phyloP scores from a whole-genome alignment of 1,140 invertebrate species.

The Listronotus bonariensis region DNA sequence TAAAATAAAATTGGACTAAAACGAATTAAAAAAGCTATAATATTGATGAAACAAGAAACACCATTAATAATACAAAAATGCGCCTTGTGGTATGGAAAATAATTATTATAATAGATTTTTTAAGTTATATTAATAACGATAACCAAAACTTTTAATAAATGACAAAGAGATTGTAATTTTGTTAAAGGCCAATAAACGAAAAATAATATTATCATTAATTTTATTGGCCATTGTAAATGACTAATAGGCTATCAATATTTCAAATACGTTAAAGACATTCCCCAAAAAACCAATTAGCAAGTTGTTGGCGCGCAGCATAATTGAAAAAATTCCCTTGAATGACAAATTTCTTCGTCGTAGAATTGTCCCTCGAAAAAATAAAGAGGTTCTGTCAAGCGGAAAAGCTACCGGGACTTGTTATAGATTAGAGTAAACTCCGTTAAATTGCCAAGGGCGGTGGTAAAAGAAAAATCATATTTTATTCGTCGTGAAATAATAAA shows the following conservation, averaged over 20 bases:
- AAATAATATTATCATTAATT: constrained; percentile 26
- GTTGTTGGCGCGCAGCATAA: constrained; percentile 30
- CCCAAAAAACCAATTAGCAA: constrained; percentile 37
- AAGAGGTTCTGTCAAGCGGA: constrained; percentile 36
- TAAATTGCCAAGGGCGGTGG: constrained; percentile 31
- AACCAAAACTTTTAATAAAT: too few relatives aligned
- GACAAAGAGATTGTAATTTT: too few relatives aligned
- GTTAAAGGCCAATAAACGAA: constrained; percentile 2
- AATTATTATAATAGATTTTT: too few relatives aligned
- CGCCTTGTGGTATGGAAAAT: too few relatives aligned
- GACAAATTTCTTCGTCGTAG: constrained; percentile 28
- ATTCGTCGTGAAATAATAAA: constrained; percentile 29
- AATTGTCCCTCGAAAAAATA: constrained; percentile 38
- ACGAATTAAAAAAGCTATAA: too few relatives aligned
- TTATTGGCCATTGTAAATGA: constrained; percentile 8
- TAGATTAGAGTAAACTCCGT: constrained; percentile 39
- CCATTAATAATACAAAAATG: too few relatives aligned
- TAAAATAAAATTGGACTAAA: too few relatives aligned
- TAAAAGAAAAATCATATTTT: constrained; percentile 35
- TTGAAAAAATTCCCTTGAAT: constrained; percentile 39
- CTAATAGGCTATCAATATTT: constrained; percentile 36
- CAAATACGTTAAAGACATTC: constrained; percentile 22
- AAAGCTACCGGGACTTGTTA: constrained; percentile 40
- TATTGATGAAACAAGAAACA: too few relatives aligned
- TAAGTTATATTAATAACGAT: too few relatives aligned